These are phyloP conservation scores for Cydia strobilella DNA, from an alignment of 1,140 invertebrate genomes.

Conservation along the genomic window DNA sequence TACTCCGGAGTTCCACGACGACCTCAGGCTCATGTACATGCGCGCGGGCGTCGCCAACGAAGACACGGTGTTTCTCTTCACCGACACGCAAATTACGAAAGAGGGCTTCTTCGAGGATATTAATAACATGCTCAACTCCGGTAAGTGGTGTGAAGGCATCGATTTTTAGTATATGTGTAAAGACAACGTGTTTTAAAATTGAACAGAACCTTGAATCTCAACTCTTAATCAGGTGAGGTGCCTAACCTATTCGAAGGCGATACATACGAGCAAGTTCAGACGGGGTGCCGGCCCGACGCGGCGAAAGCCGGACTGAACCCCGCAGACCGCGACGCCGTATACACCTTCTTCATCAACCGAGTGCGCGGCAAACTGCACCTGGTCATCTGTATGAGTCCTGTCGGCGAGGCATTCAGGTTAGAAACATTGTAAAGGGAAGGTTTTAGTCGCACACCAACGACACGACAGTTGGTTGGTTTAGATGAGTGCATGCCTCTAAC, in stretches of 20 bases:
- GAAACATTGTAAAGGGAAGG: background rate
- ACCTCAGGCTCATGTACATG: constrained; percentile 87
- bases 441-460: too few relatives aligned
- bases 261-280: constrained; percentile 90
- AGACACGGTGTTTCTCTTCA: constrained; percentile 92
- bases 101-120: constrained; percentile 97
- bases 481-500: too few relatives aligned
- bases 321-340: constrained; percentile 86
- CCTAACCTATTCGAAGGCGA: constrained; percentile 93
- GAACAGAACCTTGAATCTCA: constrained; percentile 8
- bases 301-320: constrained; percentile 84
- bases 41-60: constrained; percentile 87
- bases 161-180: too few relatives aligned
- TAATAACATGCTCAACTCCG: constrained; percentile 94
- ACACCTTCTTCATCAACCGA: constrained; percentile 89
- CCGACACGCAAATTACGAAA: constrained; percentile 94
- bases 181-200: too few relatives aligned
- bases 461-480: too few relatives aligned
- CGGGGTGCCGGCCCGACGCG: constrained; percentile 85
- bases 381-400: constrained; percentile 94
- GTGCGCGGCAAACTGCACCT: constrained; percentile 91
- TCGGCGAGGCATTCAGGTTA: constrained; percentile 90
- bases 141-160: constrained; percentile 57
- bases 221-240: constrained; percentile 83
- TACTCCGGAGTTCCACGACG: constrained; percentile 88